phyloP scores from a whole-genome alignment of 2,888 invertebrate species.

The Acrocera orbiculus region DNA sequence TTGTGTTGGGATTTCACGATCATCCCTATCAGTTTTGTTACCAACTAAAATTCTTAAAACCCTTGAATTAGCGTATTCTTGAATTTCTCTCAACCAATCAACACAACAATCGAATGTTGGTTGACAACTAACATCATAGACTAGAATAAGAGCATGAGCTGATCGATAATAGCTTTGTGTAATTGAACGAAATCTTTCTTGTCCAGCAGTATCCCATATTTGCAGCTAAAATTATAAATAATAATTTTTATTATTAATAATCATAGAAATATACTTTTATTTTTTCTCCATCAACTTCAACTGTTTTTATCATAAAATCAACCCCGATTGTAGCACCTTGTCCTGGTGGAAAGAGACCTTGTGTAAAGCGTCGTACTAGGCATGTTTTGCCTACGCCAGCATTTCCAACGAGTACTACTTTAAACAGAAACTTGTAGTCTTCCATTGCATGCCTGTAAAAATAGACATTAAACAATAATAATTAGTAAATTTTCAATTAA shows the following conservation, averaged over 20 bases:
- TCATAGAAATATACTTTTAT: conserved; percentile 48
- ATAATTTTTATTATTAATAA: conserved; percentile 1
- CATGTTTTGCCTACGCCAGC: conserved; percentile 98
- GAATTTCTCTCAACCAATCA: conserved; percentile 93
- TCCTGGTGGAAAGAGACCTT: conserved; percentile 96
- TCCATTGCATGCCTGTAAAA: conserved; percentile 48
- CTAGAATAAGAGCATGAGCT: conserved; percentile 90
- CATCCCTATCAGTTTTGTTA: conserved; percentile 95
- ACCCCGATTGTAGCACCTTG: conserved; percentile 98
- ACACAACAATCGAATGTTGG: conserved; percentile 94
- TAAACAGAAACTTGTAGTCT: conserved; percentile 97
- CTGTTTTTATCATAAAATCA: conserved; percentile 98
- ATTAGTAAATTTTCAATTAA: too few species aligned
- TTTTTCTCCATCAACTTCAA: conserved; percentile 90
- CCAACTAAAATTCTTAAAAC: conserved; percentile 89
- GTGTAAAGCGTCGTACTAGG: conserved; percentile 89
- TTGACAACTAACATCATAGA: conserved; percentile 95
- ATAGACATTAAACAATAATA: background rate
- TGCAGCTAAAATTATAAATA: conserved; percentile 50
- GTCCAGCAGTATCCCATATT: conserved; percentile 98
- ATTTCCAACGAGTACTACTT: conserved; percentile 95
- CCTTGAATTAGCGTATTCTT: conserved; percentile 91
- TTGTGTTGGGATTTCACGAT: conserved; percentile 75
- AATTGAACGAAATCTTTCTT: conserved; percentile 90
- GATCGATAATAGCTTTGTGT: conserved; percentile 96